A percentile compares a stretch with the other conserved stretches of the same genome.
phyloP scores from a whole-genome alignment of 2,888 invertebrate genomes.

The Blomia tropicalis region DNA sequence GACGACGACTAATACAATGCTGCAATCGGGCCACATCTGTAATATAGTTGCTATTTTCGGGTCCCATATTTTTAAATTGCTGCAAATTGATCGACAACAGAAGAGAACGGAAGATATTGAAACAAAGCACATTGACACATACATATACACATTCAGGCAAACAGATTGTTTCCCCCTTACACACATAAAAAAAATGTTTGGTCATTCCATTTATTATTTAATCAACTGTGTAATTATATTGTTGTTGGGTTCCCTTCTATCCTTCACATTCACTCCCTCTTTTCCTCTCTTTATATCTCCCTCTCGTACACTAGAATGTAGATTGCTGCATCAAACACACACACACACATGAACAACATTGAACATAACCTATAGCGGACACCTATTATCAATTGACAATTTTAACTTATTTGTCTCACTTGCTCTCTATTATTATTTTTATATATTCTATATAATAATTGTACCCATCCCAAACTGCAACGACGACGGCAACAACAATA shows the following conservation, averaged over 20 bases:
- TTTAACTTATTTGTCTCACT: conserved; percentile 15
- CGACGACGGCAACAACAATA: too few relatives aligned
- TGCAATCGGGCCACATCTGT: conserved; percentile 14
- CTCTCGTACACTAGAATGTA: not conserved
- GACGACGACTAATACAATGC: too few relatives aligned
- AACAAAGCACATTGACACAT: too few relatives aligned
- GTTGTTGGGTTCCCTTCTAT: conserved; percentile 7
- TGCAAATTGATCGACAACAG: too few relatives aligned
- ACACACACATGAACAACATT: too few relatives aligned
- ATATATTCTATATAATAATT: not conserved
- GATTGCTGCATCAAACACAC: not conserved
- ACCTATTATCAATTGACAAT: conserved; percentile 5
- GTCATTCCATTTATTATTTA: conserved; percentile 9
- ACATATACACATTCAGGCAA: too few relatives aligned
- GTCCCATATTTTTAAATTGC: not conserved
- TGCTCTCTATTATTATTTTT: conserved; percentile 11
- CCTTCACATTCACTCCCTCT: too few relatives aligned
- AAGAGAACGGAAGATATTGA: too few relatives aligned
- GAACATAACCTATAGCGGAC: not conserved
- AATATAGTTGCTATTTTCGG: conserved; percentile 11
- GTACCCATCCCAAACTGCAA: too few relatives aligned
- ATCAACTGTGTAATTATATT: conserved; percentile 8
- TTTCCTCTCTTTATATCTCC: too few relatives aligned
- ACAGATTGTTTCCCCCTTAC: too few relatives aligned
- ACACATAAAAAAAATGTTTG: too few relatives aligned